phyloP scores from a whole-genome alignment of 2,888 invertebrate species.

The Drosophila quinaria region DNA sequence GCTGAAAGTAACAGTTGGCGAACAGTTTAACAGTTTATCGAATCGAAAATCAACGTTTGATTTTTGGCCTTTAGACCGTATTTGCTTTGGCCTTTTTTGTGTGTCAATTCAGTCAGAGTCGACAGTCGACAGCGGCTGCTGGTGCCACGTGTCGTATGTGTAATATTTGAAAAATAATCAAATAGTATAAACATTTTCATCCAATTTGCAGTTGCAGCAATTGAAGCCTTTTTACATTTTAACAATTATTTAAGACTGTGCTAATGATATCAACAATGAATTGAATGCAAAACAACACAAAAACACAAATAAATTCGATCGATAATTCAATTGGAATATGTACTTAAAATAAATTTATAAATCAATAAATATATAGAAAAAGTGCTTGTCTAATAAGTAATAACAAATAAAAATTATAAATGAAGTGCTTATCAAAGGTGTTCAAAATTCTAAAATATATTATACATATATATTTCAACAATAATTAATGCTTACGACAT shows the following conservation, averaged over 20 bases:
- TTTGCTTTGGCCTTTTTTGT: conserved; percentile 18
- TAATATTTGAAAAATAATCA: conserved; percentile 29
- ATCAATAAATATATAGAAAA: conserved; percentile 21
- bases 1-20: conserved; percentile 62
- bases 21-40: conserved; percentile 41
- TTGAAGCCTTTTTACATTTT: conserved; percentile 65
- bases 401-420: conserved; percentile 28
- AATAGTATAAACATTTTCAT: not conserved
- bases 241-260: conserved; percentile 66
- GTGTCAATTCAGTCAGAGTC: conserved; percentile 54
- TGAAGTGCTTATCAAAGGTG: conserved; percentile 71
- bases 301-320: conserved; percentile 24
- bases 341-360: conserved; percentile 31
- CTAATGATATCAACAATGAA: conserved; percentile 55
- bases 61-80: conserved; percentile 62
- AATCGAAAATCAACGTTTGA: conserved; percentile 60
- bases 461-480: conserved; percentile 12
- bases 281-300: conserved; percentile 3
- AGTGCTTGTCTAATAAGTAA: conserved; percentile 31
- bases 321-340: conserved; percentile 36
- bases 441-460: conserved; percentile 67
- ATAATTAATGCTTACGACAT: conserved; percentile 12
- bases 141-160: conserved; percentile 72
- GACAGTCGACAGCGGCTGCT: conserved; percentile 62
- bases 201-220: conserved; percentile 48